Evolutionary conservation across 2,797 vertebrate species (phyloP), one percentile per base, ranked within the genome.

Genomic region (Neosilurus mollespiculum): DNA sequence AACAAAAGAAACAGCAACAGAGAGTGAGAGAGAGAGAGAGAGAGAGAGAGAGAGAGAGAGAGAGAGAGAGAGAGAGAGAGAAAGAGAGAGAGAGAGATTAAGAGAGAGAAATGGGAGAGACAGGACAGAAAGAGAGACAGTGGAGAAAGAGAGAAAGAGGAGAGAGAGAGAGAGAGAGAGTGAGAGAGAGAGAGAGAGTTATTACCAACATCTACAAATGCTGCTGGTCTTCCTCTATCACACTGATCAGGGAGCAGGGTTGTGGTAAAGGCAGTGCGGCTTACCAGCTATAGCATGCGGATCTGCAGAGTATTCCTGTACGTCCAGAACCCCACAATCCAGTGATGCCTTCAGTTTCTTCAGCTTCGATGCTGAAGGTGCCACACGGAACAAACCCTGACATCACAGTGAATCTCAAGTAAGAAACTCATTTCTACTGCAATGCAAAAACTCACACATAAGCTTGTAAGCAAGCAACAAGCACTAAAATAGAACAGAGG

Each of bases 271-370:
- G 15, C 78, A 86, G 88, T 56, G 86, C 58, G 73, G 85, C 86
- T 90, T 92, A 99, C 98, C 98, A 95, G 98, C 98, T 0, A 99
- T 97, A 87, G 98, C 97, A 0, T 99, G 98, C 0, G 98, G 98
- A 90, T 99, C 98, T 0, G 96, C 96, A 0, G 98, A 98, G 88
- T 98, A 99, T 90, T 99, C 98, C 92, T 96, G 97, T 86, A 98
- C 96, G 0, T 99, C 98, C 89, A 99, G 90, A 89, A 99, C 97
- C 0, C 98, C 98, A 81, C 98, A 99, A 91, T 99, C 98, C 87
- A 99, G 94, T 0, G 98, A 97, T 0, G 98, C 97, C 91, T 99
- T 99, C 56, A 99, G 95, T 92, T 99, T 99, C 95, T 99, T 99
- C 84, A 99, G 93, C 91, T 99, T 99, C 88, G 98, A 99, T 83